Evolutionary conservation across 2,888 invertebrate genomes (phyloP).

Genomic region (Callimorpha dominula): DNA sequence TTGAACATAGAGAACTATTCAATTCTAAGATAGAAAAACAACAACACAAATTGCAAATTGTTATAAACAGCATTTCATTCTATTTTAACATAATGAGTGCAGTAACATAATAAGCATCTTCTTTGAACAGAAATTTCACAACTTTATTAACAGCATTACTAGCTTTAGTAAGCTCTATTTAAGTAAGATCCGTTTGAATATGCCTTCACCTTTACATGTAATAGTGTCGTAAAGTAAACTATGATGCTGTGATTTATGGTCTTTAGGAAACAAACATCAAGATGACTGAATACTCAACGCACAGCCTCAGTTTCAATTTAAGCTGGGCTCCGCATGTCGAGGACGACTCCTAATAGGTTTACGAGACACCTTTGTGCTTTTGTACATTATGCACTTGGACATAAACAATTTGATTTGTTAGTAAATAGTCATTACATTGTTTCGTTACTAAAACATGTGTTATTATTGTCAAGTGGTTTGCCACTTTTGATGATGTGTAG

Average conservation of each 20-base stretch:
- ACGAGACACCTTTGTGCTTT: constrained; percentile 30
- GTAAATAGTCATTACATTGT: constrained; percentile 3
- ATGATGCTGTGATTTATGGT: constrained; percentile 8
- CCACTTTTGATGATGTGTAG: neutral
- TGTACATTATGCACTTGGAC: constrained; percentile 7
- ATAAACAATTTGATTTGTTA: constrained; percentile 21
- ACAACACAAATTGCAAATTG: too few relatives aligned
- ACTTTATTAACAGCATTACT: neutral
- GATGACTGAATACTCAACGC: constrained; percentile 4
- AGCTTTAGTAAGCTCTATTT: neutral
- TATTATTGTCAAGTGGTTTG: constrained; percentile 3
- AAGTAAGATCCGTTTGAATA: neutral
- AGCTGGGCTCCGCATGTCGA: constrained; percentile 29
- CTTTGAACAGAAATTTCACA: neutral
- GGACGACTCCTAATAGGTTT: constrained; percentile 29
- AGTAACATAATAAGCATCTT: too few relatives aligned
- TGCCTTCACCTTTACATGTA: constrained; percentile 13
- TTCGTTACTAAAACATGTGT: neutral
- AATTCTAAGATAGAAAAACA: too few relatives aligned
- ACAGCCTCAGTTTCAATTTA: constrained; percentile 25
- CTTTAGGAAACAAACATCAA: constrained; percentile 3
- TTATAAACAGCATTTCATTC: too few relatives aligned
- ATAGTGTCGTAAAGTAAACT: constrained; percentile 6
- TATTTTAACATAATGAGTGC: too few relatives aligned
- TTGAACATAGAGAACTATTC: too few relatives aligned